Evolutionary conservation across 2,888 invertebrate species (phyloP).

Genomic region (Thymelicus lineola): DNA sequence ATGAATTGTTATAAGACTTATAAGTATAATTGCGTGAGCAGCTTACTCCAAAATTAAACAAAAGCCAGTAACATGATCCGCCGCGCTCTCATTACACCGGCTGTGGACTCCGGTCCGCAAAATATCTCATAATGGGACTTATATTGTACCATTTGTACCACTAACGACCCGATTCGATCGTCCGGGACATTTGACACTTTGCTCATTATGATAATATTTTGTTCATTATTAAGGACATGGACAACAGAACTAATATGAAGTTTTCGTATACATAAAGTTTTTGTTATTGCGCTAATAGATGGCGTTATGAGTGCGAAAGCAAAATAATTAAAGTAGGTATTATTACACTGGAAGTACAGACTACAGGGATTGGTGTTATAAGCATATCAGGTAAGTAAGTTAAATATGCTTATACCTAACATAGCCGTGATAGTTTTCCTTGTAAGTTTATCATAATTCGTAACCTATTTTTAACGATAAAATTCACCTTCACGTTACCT

Average conservation of each 20-base stretch:
- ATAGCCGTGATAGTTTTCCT: no score
- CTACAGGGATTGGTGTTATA: no score
- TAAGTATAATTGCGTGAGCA: no score
- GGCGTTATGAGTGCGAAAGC: neutral
- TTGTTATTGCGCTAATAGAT: neutral
- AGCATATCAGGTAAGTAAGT: no score
- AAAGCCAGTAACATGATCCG: neutral
- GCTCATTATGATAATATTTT: constrained; percentile 3
- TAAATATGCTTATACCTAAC: no score
- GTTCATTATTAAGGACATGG: neutral
- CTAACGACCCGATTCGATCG: neutral
- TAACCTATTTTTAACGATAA: no score
- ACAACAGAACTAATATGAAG: neutral
- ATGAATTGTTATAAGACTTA: no score
- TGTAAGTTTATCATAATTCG: no score
- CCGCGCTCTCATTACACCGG: constrained; percentile 1
- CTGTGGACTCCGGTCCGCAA: neutral
- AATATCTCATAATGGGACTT: neutral
- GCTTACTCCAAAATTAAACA: constrained; percentile 3
- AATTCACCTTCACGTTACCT: no score
- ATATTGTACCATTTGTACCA: neutral
- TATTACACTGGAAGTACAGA: no score
- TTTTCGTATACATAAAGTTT: neutral
- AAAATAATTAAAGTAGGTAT: no score
- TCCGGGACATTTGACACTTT: constrained; percentile 1